These are phyloP conservation scores for Pedicia rivosa DNA, from an alignment of 2,888 invertebrate genomes.

Conservation along the genomic window DNA sequence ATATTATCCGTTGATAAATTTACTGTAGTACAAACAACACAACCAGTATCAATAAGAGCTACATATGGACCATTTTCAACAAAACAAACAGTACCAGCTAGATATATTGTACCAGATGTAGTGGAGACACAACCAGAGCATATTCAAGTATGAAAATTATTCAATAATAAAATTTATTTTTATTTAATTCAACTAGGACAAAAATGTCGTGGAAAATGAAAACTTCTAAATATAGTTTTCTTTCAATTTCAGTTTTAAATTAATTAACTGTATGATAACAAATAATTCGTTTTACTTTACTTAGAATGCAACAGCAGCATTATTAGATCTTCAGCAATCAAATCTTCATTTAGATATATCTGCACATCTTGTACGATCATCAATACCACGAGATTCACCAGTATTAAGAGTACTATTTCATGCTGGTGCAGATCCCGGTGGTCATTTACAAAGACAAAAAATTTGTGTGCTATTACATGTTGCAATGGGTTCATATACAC, in stretches of 20 bases:
- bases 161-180: too few species aligned
- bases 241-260: too few species aligned
- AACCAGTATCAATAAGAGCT: conserved; percentile 80
- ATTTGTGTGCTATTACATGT: conserved; percentile 73
- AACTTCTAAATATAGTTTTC: too few species aligned
- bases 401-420: conserved; percentile 87
- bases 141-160: conserved; percentile 15
- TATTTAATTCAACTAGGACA: too few species aligned
- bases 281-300: background rate
- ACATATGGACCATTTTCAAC: conserved; percentile 91
- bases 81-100: conserved; percentile 83
- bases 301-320: conserved; percentile 38
- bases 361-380: conserved; percentile 78
- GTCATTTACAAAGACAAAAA: conserved; percentile 57
- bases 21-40: conserved; percentile 80
- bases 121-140: conserved; percentile 39
- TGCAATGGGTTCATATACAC: conserved; percentile 38
- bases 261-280: too few species aligned
- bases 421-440: conserved; percentile 73
- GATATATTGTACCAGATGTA: conserved; percentile 72
- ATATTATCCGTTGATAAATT: conserved; percentile 74
- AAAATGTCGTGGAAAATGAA: too few species aligned
- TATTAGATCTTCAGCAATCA: conserved; percentile 46
- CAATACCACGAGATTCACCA: conserved; percentile 76
- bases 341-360: conserved; percentile 76